These are phyloP conservation scores for Neoniphon sammara DNA, from an alignment of 2,797 vertebrate species.

Conservation along the genomic window DNA sequence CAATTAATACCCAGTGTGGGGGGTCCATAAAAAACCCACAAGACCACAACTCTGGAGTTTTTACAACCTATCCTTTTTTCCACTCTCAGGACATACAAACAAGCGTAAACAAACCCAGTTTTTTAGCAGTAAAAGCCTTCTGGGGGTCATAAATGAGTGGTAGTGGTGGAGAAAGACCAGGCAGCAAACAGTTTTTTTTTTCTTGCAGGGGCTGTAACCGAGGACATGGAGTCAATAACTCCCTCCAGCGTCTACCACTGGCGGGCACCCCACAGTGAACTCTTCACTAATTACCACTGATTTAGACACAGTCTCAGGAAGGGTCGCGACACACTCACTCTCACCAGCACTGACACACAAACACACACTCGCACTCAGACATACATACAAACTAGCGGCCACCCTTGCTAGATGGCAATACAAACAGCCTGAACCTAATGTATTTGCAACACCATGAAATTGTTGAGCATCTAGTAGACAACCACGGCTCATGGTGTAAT, in stretches of 20 bases:
- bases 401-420: conserved; percentile 50
- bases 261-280: conserved; percentile 81
- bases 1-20: conserved; percentile 74
- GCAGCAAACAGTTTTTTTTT: conserved; percentile 54
- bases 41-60: conserved; percentile 66
- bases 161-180: conserved; percentile 69
- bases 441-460: conserved; percentile 30
- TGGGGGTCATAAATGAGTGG: conserved; percentile 74
- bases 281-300: conserved; percentile 82
- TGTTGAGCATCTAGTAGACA: background rate
- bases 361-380: conserved; percentile 34
- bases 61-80: conserved; percentile 73
- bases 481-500: background rate
- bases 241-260: conserved; percentile 79
- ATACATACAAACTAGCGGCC: conserved; percentile 60
- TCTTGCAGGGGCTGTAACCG: conserved; percentile 64
- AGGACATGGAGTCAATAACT: conserved; percentile 82
- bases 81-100: conserved; percentile 72
- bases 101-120: conserved; percentile 76
- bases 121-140: conserved; percentile 71
- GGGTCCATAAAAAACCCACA: conserved; percentile 70
- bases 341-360: conserved; percentile 60
- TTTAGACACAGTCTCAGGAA: conserved; percentile 80
- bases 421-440: conserved; percentile 41
- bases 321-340: conserved; percentile 74